Evolutionary conservation across 2,113 vertebrate genomes (phyloP).

Genomic region (Melospiza georgiana): DNA sequence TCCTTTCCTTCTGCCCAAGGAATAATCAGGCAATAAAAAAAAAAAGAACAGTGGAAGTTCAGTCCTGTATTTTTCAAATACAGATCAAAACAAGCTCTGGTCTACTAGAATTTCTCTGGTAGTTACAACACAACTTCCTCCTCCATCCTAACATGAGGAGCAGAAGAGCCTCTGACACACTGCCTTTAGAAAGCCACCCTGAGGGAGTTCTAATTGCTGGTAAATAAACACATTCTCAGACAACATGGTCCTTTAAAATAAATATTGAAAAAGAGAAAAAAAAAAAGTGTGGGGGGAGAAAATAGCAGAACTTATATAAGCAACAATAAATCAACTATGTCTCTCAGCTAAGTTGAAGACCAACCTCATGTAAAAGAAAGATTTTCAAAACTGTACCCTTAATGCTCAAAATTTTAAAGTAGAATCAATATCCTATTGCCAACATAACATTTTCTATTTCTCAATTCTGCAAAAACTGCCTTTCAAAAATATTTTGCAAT

Average conservation of each 20-base stretch:
- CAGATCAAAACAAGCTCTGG: background rate
- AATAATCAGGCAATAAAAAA: background rate
- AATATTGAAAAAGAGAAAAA: background rate
- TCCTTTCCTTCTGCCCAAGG: background rate
- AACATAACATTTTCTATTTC: background rate
- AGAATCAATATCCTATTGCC: background rate
- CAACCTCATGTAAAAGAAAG: background rate
- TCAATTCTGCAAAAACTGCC: background rate
- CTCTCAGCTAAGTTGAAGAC: background rate
- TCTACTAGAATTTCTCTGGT: background rate
- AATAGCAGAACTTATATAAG: background rate
- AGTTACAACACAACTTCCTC: background rate
- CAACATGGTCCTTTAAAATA: background rate
- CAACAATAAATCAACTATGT: background rate
- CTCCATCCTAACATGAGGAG: background rate
- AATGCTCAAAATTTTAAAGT: background rate
- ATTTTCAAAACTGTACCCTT: background rate
- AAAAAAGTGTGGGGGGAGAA: background rate
- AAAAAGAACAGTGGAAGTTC: background rate
- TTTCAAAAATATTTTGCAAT: background rate
- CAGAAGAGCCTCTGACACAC: constrained; percentile 14
- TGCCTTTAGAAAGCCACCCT: background rate
- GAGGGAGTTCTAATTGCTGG: background rate
- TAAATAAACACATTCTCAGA: background rate
- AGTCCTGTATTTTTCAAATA: background rate